Conservation (phyloP, 1,140 invertebrate species). For the Myzus persicae region DNA sequence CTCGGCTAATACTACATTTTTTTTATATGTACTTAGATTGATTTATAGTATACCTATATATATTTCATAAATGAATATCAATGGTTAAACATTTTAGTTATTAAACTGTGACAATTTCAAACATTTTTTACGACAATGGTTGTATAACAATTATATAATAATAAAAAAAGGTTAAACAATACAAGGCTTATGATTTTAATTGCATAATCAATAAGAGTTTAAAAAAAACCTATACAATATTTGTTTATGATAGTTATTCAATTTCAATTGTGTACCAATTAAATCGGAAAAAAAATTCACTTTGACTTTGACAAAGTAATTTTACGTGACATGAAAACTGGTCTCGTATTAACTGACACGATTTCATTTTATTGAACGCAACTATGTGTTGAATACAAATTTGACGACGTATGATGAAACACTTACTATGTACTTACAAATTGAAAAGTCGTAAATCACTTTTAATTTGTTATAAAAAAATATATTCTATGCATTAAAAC, state of each 20-base stretch:
- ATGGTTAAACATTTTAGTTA: not conserved
- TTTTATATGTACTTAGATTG: too few relatives aligned
- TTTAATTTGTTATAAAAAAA: not conserved
- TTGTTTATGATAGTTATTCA: not conserved
- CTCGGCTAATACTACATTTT: too few relatives aligned
- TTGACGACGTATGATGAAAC: not conserved
- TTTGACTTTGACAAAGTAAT: not conserved
- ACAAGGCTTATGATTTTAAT: not conserved
- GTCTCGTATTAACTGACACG: not conserved
- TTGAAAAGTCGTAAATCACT: not conserved
- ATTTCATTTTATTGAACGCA: not conserved
- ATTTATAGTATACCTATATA: too few relatives aligned
- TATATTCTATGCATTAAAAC: not conserved
- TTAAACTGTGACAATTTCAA: not conserved
- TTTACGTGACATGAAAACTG: not conserved
- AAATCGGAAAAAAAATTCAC: not conserved
- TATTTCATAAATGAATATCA: not conserved
- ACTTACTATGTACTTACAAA: not conserved
- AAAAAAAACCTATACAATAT: not conserved
- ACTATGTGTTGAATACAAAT: not conserved
- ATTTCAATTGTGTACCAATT: not conserved
- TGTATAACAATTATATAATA: too few relatives aligned
- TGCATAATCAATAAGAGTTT: not conserved
- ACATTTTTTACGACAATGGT: not conserved
- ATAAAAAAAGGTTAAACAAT: not conserved